Conservation (phyloP, 2,888 invertebrate genomes). For the Ectemnius continuus region DNA sequence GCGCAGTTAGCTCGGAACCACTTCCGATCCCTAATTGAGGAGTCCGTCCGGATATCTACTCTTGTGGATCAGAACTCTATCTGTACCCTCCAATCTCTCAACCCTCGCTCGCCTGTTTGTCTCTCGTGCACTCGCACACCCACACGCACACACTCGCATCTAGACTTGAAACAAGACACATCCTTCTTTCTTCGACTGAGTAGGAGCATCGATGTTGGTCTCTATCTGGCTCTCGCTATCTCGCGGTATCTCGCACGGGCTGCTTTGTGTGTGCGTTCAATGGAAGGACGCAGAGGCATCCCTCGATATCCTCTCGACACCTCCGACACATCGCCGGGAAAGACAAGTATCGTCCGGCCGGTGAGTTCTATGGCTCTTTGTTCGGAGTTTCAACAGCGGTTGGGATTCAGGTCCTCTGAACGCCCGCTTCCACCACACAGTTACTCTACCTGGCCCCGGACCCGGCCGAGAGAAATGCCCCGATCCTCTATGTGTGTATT, state of each 20-base stretch:
- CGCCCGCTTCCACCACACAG: neutral
- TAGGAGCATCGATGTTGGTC: neutral
- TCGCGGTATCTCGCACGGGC: neutral
- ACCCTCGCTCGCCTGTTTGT: neutral
- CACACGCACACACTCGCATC: constrained; percentile 21
- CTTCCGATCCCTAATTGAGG: constrained; percentile 65
- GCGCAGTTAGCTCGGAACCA: constrained; percentile 55
- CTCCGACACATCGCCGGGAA: neutral
- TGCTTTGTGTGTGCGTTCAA: neutral
- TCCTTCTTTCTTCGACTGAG: neutral
- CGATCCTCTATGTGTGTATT: constrained; percentile 3
- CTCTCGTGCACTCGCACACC: neutral
- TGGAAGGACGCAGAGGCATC: neutral
- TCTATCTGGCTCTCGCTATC: neutral
- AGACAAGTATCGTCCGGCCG: constrained; percentile 34
- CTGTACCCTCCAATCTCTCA: constrained; percentile 22
- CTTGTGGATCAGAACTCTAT: constrained; percentile 48
- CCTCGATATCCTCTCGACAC: constrained; percentile 10
- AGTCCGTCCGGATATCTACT: constrained; percentile 54
- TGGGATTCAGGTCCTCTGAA: constrained; percentile 16
- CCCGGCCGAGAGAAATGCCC: too few relatives aligned
- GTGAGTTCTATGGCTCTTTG: constrained; percentile 36
- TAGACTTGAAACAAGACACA: too few relatives aligned
- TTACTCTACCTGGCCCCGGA: neutral
- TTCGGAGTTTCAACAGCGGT: constrained; percentile 35